A percentile compares a stretch with the other conserved stretches of the same genome.
phyloP scores from a whole-genome alignment of 2,888 invertebrate species.

The Nephrotoma guestfalica region DNA sequence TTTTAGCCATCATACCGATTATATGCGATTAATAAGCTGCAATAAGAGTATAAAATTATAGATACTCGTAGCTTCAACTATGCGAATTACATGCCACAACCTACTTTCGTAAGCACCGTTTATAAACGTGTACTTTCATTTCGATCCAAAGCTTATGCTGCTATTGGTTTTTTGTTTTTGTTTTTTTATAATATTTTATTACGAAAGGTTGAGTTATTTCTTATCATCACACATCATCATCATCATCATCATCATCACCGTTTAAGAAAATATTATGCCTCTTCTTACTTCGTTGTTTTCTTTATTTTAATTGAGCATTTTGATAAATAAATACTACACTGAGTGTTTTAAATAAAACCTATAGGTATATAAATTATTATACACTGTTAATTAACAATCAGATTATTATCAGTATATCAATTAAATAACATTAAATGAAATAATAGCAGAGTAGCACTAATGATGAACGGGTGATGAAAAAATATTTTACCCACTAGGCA shows the following conservation, averaged over 20 bases:
- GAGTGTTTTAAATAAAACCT: not conserved
- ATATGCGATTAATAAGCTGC: not conserved
- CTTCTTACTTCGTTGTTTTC: not conserved
- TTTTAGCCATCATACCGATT: not conserved
- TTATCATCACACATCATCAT: not conserved
- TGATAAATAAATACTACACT: not conserved
- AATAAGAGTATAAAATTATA: not conserved
- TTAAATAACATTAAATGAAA: not conserved
- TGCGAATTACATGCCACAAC: not conserved
- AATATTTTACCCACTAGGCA: no score
- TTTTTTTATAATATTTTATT: not conserved
- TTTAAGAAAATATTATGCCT: not conserved
- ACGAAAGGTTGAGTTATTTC: not conserved
- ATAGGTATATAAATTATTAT: not conserved
- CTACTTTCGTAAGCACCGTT: not conserved
- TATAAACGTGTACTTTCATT: not conserved
- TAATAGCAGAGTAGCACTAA: not conserved
- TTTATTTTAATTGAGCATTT: not conserved
- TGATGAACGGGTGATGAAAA: not conserved
- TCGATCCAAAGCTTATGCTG: not conserved
- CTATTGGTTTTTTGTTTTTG: not conserved
- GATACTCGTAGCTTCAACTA: not conserved
- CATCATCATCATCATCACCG: not conserved
- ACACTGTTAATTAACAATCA: not conserved
- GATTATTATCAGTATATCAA: not conserved